A percentile compares a stretch with the other conserved stretches of the same genome.
Evolutionary conservation across 2,888 invertebrate genomes (phyloP).

Genomic region (Epistrophe grossulariae): DNA sequence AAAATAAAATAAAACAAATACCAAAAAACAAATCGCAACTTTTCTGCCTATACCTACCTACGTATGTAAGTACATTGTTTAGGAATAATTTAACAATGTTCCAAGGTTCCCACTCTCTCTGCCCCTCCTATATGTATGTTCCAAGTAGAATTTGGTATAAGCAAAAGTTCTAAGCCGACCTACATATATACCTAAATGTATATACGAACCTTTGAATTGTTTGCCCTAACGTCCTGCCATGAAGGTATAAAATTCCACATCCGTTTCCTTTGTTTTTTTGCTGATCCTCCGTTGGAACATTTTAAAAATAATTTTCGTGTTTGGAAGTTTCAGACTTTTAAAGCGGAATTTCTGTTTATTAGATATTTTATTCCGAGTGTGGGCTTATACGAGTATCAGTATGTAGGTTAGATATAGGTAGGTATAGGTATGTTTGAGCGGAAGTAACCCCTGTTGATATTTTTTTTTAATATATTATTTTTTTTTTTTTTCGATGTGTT

Average conservation of each 20-base stretch:
- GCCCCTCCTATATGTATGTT: background rate
- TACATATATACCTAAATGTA: no score
- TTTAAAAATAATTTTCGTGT: slow-evolving; percentile 69
- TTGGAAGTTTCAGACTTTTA: slow-evolving; percentile 57
- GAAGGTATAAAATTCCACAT: slow-evolving; percentile 58
- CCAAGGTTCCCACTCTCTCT: background rate
- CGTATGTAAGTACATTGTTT: slow-evolving; percentile 39
- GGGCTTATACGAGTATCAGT: background rate
- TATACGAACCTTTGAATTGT: slow-evolving; percentile 32
- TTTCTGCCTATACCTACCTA: slow-evolving; percentile 19
- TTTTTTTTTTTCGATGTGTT: slow-evolving; percentile 3
- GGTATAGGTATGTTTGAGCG: background rate
- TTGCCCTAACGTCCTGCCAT: slow-evolving; percentile 21
- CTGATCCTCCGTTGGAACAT: slow-evolving; percentile 46
- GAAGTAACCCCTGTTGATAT: slow-evolving; percentile 50
- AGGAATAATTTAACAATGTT: slow-evolving; percentile 63
- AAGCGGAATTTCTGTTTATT: slow-evolving; percentile 44
- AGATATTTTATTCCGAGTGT: slow-evolving; percentile 25
- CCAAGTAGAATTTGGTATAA: slow-evolving; percentile 3
- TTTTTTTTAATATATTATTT: background rate
- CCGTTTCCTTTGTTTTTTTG: slow-evolving; percentile 57
- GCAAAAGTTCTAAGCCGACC: slow-evolving; percentile 23
- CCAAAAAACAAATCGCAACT: slow-evolving; percentile 31
- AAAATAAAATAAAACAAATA: background rate
- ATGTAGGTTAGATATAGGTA: no score